A percentile compares a stretch with the other conserved stretches of the same genome.
Conservation (phyloP, 2,113 vertebrate species). For the Anser brachyrhynchus region DNA sequence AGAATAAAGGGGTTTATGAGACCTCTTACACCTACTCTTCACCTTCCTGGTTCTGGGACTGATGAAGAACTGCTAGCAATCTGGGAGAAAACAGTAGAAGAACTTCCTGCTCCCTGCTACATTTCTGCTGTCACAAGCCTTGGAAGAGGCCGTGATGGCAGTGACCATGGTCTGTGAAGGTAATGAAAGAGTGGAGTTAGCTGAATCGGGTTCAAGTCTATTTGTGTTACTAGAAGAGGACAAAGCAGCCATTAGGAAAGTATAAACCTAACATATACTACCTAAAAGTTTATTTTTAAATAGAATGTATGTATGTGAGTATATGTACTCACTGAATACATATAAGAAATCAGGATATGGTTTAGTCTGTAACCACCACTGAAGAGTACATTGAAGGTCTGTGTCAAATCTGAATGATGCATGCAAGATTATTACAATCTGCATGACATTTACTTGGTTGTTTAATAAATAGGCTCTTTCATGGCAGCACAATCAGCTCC, state of each 20-base stretch:
- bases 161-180: background rate
- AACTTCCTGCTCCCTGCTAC: background rate
- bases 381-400: background rate
- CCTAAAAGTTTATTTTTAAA: background rate
- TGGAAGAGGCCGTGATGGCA: accelerated
- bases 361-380: background rate
- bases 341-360: background rate
- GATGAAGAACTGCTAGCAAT: background rate
- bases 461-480: background rate
- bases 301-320: background rate
- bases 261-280: background rate
- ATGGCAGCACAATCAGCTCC: accelerated
- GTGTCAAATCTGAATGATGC: background rate
- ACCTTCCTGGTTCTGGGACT: background rate
- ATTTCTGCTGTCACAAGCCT: background rate
- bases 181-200: accelerated
- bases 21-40: background rate
- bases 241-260: accelerated
- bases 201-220: background rate
- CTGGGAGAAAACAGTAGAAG: background rate
- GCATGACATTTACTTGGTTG: background rate
- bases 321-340: background rate
- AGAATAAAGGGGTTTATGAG: background rate
- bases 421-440: background rate
- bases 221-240: background rate